Percentiles rank a stretch among this genome's conserved stretches.
Conservation (phyloP, 2,888 invertebrate genomes). For the Tupiocoris notatus region DNA sequence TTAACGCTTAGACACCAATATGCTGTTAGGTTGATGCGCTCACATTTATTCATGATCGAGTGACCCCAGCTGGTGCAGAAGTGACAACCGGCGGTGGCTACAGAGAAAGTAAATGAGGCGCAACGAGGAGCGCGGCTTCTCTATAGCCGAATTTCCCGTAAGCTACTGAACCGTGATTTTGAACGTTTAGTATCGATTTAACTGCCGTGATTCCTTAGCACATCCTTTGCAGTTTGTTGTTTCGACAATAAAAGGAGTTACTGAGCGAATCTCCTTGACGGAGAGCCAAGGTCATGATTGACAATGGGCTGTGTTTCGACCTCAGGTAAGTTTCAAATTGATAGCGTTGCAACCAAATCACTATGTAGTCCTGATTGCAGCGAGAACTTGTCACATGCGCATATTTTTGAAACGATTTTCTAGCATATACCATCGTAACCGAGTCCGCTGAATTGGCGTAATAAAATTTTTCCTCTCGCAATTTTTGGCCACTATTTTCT, state of each 20-base stretch:
- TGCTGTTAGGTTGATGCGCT: no score
- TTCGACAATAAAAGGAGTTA: not conserved
- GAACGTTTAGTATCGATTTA: not conserved
- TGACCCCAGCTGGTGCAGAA: no score
- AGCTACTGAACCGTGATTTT: slow-evolving; percentile 7
- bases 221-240: not conserved
- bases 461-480: no score
- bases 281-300: not conserved
- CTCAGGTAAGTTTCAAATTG: not conserved
- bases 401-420: no score
- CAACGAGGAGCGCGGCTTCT: not conserved
- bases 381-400: no score
- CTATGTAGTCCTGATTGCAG: not conserved
- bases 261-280: slow-evolving; percentile 10
- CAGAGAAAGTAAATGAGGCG: not conserved
- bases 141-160: not conserved
- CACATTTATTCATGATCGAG: no score
- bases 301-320: not conserved
- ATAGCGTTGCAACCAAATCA: not conserved
- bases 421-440: no score
- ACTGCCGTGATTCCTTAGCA: not conserved
- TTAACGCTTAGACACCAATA: no score
- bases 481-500: no score
- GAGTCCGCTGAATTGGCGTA: no score
- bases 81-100: no score